A percentile compares a stretch with the other conserved stretches of the same genome.
Conservation (phyloP, 2,113 vertebrate genomes). For the Pao palembangensis region DNA sequence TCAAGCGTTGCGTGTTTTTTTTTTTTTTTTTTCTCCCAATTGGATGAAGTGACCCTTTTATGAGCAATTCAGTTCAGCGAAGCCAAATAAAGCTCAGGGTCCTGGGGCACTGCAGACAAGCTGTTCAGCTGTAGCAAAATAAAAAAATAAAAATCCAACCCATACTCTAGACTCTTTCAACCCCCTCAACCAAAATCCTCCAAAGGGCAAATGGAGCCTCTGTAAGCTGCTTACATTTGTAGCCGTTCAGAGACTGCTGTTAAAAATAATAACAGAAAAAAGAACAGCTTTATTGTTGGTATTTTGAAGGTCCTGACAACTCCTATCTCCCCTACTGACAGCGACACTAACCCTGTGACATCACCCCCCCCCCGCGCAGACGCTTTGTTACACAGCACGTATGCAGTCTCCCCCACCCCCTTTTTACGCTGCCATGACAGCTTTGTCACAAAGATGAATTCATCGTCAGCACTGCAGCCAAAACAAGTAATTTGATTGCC, state of each 20-base stretch:
- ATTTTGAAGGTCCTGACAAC: slow-evolving; percentile 26
- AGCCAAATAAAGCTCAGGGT: slow-evolving; percentile 23
- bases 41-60: slow-evolving; percentile 34
- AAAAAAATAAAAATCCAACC: slow-evolving; percentile 14
- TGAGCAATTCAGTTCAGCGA: slow-evolving; percentile 9
- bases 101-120: slow-evolving; percentile 36
- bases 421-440: slow-evolving; percentile 67
- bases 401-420: slow-evolving; percentile 43
- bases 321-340: neutral
- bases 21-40: slow-evolving; percentile 6
- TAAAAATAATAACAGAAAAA: neutral
- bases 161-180: slow-evolving; percentile 22
- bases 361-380: neutral
- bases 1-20: neutral
- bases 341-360: no score
- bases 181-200: slow-evolving; percentile 32
- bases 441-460: slow-evolving; percentile 81
- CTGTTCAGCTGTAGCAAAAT: slow-evolving; percentile 41
- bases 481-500: slow-evolving; percentile 83
- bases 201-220: slow-evolving; percentile 12
- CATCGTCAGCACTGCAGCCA: slow-evolving; percentile 76
- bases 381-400: neutral
- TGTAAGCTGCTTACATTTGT: slow-evolving; percentile 48
- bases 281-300: slow-evolving; percentile 15
- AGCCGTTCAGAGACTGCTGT: slow-evolving; percentile 22